Evolutionary conservation across 92 coral and sea anemone species (phyloP).

Genomic region (Zoanthus sociatus): DNA sequence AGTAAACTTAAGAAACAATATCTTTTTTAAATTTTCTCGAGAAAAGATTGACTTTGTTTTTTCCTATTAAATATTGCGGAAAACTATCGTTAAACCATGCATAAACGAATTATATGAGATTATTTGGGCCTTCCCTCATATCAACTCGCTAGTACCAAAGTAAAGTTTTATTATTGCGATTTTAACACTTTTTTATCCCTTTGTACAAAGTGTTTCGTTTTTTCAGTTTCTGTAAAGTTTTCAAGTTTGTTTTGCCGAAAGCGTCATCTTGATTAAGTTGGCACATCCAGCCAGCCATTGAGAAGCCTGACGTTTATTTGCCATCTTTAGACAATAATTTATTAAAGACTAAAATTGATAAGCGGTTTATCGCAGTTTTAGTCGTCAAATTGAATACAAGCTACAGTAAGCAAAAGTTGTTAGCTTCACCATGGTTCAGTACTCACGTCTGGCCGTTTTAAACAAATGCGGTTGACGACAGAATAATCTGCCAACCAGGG

Average conservation of each 20-base stretch:
- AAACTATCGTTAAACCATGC: neutral
- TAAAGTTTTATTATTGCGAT: conserved; percentile 29
- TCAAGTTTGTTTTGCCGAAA: neutral
- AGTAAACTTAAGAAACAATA: too few species aligned
- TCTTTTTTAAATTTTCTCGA: too few species aligned
- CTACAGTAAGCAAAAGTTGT: neutral
- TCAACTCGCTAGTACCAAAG: neutral
- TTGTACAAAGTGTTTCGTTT: neutral
- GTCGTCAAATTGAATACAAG: neutral
- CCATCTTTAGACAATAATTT: neutral
- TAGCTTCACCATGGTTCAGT: neutral
- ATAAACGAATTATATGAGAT: neutral
- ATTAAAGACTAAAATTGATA: neutral
- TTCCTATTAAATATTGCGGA: neutral
- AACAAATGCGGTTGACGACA: too few species aligned
- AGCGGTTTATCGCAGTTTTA: neutral
- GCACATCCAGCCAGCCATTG: neutral
- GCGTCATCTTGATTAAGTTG: neutral
- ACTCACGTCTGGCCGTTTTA: too few species aligned
- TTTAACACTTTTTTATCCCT: conserved; percentile 27
- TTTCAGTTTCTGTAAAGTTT: neutral
- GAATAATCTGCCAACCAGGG: too few species aligned
- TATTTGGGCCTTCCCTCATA: neutral
- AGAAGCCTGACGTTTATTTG: neutral
- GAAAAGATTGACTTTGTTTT: too few species aligned